Conservation (phyloP, 2,888 invertebrate species). For the Tinea semifulvella region DNA sequence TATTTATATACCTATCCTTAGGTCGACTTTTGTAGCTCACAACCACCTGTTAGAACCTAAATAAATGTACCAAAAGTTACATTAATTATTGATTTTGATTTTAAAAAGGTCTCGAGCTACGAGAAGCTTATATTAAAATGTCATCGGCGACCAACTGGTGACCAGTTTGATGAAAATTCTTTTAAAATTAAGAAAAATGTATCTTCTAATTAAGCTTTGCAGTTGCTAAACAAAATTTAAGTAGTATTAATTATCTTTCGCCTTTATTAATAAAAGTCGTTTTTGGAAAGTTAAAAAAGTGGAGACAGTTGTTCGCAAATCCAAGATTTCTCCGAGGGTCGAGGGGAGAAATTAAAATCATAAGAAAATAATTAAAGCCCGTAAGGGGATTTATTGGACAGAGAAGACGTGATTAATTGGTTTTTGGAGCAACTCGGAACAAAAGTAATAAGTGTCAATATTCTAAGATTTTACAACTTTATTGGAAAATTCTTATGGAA, state of each 20-base stretch:
- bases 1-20: no score
- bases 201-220: constrained; percentile 49
- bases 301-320: constrained; percentile 43
- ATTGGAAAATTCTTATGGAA: constrained; percentile 40
- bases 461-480: constrained; percentile 41
- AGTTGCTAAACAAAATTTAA: constrained; percentile 63
- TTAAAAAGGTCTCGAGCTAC: no score
- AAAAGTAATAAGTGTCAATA: constrained; percentile 66
- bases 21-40: no score
- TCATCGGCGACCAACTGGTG: no score
- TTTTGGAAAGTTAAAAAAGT: constrained; percentile 40
- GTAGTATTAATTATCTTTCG: constrained; percentile 65
- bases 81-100: no score
- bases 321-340: constrained; percentile 26
- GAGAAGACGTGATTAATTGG: constrained; percentile 63
- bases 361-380: constrained; percentile 67
- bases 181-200: constrained; percentile 30
- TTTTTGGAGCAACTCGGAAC: constrained; percentile 45
- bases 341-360: constrained; percentile 59
- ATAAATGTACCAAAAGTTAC: no score
- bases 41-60: no score
- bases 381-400: constrained; percentile 65
- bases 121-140: no score
- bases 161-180: no score
- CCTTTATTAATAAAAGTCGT: constrained; percentile 62